Base-by-base conservation (phyloP, 2,113 vertebrate genomes). In the Cercopithecus mona region DNA sequence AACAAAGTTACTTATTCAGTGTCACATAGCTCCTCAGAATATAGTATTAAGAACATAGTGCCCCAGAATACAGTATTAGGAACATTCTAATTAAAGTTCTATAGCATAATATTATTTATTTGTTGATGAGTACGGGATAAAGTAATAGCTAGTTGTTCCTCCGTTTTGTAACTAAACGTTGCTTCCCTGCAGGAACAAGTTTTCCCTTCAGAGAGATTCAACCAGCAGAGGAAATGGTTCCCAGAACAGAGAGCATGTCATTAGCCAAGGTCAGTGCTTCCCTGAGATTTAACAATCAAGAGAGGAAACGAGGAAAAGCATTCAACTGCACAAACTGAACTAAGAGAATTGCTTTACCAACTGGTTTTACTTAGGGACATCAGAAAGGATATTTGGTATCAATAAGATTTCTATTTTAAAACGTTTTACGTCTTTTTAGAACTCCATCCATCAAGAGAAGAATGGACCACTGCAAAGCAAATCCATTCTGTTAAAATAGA, bases 381-480 rank as follows among this genome's bases (percentile, higher is more conserved):
- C 64, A 70, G 84, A 84, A 79, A 70, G 16, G 22, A 78, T 79
- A 45, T 52, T 64, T 92, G 68, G 38, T 57, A 70, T 6, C 90
- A 78, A 23, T 76, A 64, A 83, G 70, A 89, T 89, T 92, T 72
- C 84, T 83, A 88, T 50, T 87, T 83, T 86, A 57, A 96, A 96
- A 66, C 1, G 0, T 52, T 55, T 87, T 52, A 38, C 9, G 38
- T 52, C 78, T 80, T 81, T 72, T 85, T 76, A 93, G 43, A 88
- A 72, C 35, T 88, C 35, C 23, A 23, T 45, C n/a, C 75, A 66
- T 66, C 84, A 30, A 20, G 0, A 48, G 35, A 52, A 83, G 45
- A 97, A 81, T 17, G n/a, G 90, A 70, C 52, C 22, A 88, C 17
- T 18, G 25, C 43, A 38, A 40, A 11, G 38, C 3, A 7, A 95